Base-by-base conservation (phyloP, 2,888 invertebrate genomes). In the Flexamia atlantica region DNA sequence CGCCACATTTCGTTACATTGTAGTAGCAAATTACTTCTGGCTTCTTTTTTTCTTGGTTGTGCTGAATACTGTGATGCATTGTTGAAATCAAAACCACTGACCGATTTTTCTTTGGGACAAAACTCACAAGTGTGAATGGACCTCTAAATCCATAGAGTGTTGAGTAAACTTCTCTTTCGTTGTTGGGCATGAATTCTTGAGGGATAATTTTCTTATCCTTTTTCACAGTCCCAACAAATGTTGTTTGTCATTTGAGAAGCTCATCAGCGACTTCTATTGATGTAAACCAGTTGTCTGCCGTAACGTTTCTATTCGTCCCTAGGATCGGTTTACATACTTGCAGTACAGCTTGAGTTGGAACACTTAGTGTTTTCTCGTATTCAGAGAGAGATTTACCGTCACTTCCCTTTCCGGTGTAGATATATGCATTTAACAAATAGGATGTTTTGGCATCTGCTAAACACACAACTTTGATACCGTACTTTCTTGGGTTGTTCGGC, bases 261-360 rank as follows among this genome's bases (percentile, higher is more conserved):
- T 86, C 81, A 30, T 87, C 85, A 57, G 86, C 87, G 68, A 88
- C 81, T 84, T 88, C 87, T n/a, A 89, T 86, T 12, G 88, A 88
- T 17, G 88, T 85, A 86, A 89, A 89, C 88, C 88, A 89, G 85
- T 89, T 89, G 60, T 89, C 88, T n/a, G 86, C 87, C n/a, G 88
- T 89, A 7, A 89, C 86, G 84, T 89, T 89, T 64, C 88, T 84
- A 68, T 88, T 88, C 10, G 87, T 88, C 25, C 87, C 85, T 79
- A 85, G 74, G 84, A 89, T 84, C 70, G 87, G 87, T 81, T 88
- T 86, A 23, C 84, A 79, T 10, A 89, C 79, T 20, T 87, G 79
- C 80, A 88, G 68, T 20, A 88, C 87, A 30, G 87, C 83, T 76
- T 88, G 88, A 7, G 88, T 88, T 32, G 88, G 88, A 80, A 87